Evolutionary conservation across 35 echinoderm and acorn worm species (phyloP), one percentile per base, ranked within the genome.

Genomic region (Apostichopus japonicus): DNA sequence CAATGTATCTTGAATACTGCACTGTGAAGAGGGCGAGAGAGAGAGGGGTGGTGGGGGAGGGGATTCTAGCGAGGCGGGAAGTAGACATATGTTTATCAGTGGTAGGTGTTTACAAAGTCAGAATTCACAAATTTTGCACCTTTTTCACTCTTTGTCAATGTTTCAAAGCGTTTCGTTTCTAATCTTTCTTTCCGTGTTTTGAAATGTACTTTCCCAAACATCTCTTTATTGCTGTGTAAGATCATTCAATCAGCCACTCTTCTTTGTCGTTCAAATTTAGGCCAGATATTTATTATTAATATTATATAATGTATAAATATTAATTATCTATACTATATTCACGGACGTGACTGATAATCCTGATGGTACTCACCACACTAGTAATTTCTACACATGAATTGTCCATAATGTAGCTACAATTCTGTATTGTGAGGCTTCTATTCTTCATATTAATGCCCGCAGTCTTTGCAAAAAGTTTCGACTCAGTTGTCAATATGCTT

Each of bases 351-450:
- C 19, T 17, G 2, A 67, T 67, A 19, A 10, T 67, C 63, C 63
- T 67, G 63, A 67, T 67, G 63, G 63, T 67, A 67, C 63, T 67
- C 63, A 67, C 63, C 63, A 67, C 63, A 67, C 63, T 67, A 67
- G 63, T 4, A 0, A 67, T 67, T 17, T 4, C 19, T 67, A 1
- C 0, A 67, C 14, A 67, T 4, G 63, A 67, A 19, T 67, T 17
- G 13, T 67, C 63, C 2, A 67, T 67, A 9, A 0, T 67, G 10
- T 67, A 11, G 8, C 0, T 67, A 9, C 5, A 67, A 67, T 11
- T 17, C 8, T 11, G 63, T 11, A 67, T 67, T 67, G 63, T 67
- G 63, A 17, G 13, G 63, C 63, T 67, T 67, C 6, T 0, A 19
- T 67, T 67, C 63, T 67, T 67, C 63, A 67, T 19, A 17, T 10